phyloP scores from a whole-genome alignment of 2,888 invertebrate species.

The Lycaena phlaeas region DNA sequence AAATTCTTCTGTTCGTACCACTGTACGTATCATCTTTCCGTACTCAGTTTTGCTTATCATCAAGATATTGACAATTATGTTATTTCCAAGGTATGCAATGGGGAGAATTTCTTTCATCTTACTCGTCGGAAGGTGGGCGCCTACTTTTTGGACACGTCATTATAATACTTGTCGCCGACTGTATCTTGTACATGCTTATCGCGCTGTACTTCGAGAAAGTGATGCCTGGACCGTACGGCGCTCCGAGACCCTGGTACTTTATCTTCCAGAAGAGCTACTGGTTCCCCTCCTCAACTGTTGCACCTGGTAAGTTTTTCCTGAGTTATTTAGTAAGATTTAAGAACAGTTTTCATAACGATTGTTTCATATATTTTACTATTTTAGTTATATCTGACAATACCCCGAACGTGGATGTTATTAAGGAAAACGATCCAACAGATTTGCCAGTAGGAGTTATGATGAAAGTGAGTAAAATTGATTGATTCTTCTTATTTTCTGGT shows the following conservation, averaged over 20 bases:
- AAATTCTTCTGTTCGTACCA: too few relatives aligned
- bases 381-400: conserved; percentile 20
- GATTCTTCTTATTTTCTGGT: too few relatives aligned
- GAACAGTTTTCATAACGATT: too few relatives aligned
- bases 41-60: too few relatives aligned
- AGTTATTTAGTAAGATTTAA: too few relatives aligned
- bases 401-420: conserved; percentile 27
- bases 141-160: conserved; percentile 80
- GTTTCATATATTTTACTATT: conserved; percentile 17
- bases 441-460: conserved; percentile 62
- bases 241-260: conserved; percentile 88
- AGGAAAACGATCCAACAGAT: conserved; percentile 62
- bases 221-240: conserved; percentile 88
- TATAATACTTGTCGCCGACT: conserved; percentile 80
- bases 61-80: too few relatives aligned
- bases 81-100: conserved; percentile 74
- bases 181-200: conserved; percentile 79
- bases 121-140: conserved; percentile 76
- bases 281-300: conserved; percentile 33
- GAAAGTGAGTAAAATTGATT: conserved; percentile 43
- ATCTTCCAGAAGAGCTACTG: conserved; percentile 75
- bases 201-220: conserved; percentile 91
- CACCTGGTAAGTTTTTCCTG: conserved; percentile 12
- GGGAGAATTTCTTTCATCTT: conserved; percentile 74
- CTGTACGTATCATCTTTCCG: too few relatives aligned